Evolutionary conservation across 2,113 vertebrate genomes (phyloP).

Genomic region (Agelaius tricolor): DNA sequence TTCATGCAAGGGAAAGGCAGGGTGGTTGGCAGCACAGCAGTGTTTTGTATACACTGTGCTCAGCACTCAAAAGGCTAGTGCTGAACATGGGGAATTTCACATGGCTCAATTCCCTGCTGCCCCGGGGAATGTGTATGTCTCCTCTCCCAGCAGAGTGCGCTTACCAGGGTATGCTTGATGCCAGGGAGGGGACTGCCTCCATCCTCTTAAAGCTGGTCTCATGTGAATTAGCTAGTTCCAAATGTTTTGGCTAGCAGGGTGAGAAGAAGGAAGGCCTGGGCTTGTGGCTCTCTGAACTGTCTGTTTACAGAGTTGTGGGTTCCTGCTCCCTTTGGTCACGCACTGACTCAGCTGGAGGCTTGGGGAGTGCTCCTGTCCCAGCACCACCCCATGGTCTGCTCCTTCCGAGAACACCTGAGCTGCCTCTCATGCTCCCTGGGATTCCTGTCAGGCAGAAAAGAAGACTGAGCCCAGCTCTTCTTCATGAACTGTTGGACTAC

Average conservation of each 20-base stretch:
- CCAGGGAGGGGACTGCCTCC: not conserved
- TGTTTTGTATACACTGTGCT: conserved; percentile 2
- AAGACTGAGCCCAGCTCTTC: not conserved
- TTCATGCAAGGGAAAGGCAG: conserved; percentile 23
- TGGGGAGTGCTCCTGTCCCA: not conserved
- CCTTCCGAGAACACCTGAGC: not conserved
- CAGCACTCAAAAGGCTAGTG: not conserved
- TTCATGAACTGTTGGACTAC: not conserved
- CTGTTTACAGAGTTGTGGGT: not conserved
- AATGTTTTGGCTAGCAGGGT: not conserved
- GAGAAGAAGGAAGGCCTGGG: not conserved
- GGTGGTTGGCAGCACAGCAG: not conserved
- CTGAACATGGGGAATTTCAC: not conserved
- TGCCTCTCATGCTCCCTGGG: not conserved
- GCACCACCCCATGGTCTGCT: not conserved
- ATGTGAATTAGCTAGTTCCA: not conserved
- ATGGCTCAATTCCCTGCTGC: conserved; percentile 29
- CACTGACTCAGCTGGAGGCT: not conserved
- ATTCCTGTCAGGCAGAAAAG: not conserved
- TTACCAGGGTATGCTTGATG: not conserved
- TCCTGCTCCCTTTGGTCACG: not conserved
- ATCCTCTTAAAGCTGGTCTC: not conserved
- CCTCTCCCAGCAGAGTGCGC: not conserved
- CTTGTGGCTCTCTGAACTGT: not conserved
- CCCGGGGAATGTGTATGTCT: not conserved